Percentiles rank a stretch among this genome's conserved stretches.
phyloP scores from a whole-genome alignment of 2,888 invertebrate genomes.

The Willowsia nigromaculata region DNA sequence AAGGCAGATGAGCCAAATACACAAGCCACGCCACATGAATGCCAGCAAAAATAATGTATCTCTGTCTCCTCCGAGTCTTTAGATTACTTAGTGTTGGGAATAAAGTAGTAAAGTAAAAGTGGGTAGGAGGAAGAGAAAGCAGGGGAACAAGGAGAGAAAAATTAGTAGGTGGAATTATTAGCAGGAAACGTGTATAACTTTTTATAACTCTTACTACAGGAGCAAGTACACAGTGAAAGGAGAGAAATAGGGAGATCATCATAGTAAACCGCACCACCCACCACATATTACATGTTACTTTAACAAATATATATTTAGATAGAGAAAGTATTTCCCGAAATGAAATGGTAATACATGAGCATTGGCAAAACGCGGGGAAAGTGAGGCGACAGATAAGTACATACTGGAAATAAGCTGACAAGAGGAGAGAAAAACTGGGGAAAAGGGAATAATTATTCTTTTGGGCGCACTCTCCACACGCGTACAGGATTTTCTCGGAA shows the following conservation, averaged over 20 bases:
- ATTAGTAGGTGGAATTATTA: conserved; percentile 39
- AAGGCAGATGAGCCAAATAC: neutral
- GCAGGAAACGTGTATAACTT: neutral
- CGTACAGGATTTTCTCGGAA: neutral
- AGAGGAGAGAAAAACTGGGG: conserved; percentile 29
- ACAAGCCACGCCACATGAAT: conserved; percentile 1
- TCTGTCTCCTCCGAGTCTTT: conserved; percentile 3
- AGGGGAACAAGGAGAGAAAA: neutral
- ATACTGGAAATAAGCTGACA: conserved; percentile 54
- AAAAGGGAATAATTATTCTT: conserved; percentile 7
- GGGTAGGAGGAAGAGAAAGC: conserved; percentile 28
- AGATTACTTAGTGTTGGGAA: neutral
- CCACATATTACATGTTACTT: neutral
- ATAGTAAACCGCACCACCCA: neutral
- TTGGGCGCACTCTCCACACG: neutral
- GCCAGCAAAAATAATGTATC: conserved; percentile 29
- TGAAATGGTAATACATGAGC: conserved; percentile 9
- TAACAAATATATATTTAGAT: neutral
- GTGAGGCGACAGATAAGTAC: conserved; percentile 21
- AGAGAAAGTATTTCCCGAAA: neutral
- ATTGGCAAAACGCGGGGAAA: neutral
- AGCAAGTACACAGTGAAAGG: neutral
- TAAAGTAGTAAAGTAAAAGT: neutral
- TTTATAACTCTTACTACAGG: no score
- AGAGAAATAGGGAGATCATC: neutral